These are phyloP conservation scores for Oophaga sylvatica DNA, from an alignment of 2,797 vertebrate species.

Conservation along the genomic window DNA sequence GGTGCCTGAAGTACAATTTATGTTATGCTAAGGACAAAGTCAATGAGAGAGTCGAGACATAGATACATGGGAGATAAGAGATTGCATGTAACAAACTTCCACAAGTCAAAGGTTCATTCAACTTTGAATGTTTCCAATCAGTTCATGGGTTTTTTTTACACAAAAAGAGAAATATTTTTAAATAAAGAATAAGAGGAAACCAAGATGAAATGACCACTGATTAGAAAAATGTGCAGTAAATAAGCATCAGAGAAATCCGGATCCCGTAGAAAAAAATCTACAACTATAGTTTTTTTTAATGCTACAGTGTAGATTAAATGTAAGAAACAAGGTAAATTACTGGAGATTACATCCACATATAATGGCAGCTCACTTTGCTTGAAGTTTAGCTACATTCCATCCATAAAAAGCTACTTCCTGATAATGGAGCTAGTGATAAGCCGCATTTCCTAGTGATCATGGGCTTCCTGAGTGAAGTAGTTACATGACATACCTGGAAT, in stretches of 20 bases:
- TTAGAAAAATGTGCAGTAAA: neutral
- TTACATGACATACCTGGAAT: slow-evolving; percentile 36
- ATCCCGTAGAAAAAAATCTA: neutral
- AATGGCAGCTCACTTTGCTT: neutral
- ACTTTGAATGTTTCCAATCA: neutral
- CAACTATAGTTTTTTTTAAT: neutral
- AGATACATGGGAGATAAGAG: neutral
- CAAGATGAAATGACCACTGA: neutral
- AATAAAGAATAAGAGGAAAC: neutral
- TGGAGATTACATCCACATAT: neutral
- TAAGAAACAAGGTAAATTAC: neutral
- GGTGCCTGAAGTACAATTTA: neutral
- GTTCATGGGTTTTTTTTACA: neutral
- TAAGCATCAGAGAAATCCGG: neutral
- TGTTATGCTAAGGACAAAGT: neutral
- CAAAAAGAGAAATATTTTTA: neutral
- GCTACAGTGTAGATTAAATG: neutral
- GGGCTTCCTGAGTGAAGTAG: slow-evolving; percentile 11
- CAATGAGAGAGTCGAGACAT: neutral
- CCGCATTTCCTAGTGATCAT: slow-evolving; percentile 4
- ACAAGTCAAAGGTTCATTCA: neutral
- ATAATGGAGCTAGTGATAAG: slow-evolving; percentile 5
- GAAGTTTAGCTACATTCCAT: neutral
- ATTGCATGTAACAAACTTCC: neutral
- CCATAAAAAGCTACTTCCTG: neutral